A percentile compares a stretch with the other conserved stretches of the same genome.
Evolutionary conservation across 2,113 vertebrate genomes (phyloP).

Genomic region (Acanthochromis polyacanthus): DNA sequence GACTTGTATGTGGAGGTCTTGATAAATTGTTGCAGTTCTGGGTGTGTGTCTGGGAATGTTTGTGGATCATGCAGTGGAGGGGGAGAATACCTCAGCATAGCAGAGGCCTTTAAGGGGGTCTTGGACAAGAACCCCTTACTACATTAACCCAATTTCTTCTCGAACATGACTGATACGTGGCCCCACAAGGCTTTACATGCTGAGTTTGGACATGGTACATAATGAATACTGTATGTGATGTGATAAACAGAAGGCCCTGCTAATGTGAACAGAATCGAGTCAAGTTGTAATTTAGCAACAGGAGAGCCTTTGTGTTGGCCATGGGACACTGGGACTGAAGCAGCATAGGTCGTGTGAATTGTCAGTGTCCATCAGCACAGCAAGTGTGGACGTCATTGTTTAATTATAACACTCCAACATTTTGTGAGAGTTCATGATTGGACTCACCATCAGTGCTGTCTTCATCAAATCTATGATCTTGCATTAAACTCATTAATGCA

Average conservation of each 20-base stretch:
- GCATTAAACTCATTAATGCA: slow-evolving; percentile 19
- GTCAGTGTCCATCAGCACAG: slow-evolving; percentile 66
- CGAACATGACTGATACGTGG: slow-evolving; percentile 12
- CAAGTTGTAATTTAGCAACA: slow-evolving; percentile 52
- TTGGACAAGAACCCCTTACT: slow-evolving; percentile 20
- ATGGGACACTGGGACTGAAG: slow-evolving; percentile 28
- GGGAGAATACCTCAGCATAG: slow-evolving; percentile 17
- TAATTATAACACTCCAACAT: slow-evolving; percentile 55
- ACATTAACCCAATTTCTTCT: slow-evolving; percentile 35
- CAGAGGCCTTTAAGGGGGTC: slow-evolving; percentile 27
- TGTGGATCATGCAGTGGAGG: not conserved
- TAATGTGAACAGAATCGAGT: slow-evolving; percentile 60
- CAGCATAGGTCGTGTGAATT: slow-evolving; percentile 73
- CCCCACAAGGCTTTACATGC: slow-evolving; percentile 35
- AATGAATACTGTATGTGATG: slow-evolving; percentile 29
- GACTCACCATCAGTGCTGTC: slow-evolving; percentile 36
- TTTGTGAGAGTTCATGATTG: slow-evolving; percentile 52
- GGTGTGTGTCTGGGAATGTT: slow-evolving; percentile 52
- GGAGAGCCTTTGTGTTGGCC: slow-evolving; percentile 64
- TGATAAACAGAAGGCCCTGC: slow-evolving; percentile 54
- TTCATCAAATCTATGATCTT: slow-evolving; percentile 9
- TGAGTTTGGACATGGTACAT: not conserved
- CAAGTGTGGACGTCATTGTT: slow-evolving; percentile 61
- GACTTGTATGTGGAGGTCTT: slow-evolving; percentile 26
- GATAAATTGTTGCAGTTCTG: slow-evolving; percentile 35